phyloP scores from a whole-genome alignment of 92 coral and sea anemone genomes.

The Isaurus tuberculatus region DNA sequence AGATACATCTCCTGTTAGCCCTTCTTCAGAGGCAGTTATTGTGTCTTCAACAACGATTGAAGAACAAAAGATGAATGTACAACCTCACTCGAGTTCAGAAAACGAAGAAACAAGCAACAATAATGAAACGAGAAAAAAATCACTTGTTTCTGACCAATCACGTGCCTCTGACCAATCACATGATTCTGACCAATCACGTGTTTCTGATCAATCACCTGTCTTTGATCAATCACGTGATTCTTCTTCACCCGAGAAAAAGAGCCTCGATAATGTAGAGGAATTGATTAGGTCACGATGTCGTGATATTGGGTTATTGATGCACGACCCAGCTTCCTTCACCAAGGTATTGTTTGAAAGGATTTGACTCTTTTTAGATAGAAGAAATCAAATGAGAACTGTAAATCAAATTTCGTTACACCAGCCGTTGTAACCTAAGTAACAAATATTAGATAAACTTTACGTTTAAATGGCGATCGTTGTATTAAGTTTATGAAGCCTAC shows the following conservation, averaged over 20 bases:
- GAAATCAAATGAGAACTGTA: too few relatives aligned
- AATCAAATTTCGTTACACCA: too few relatives aligned
- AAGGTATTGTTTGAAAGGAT: background rate
- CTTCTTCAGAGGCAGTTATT: background rate
- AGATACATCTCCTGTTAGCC: background rate
- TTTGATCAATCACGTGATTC: background rate
- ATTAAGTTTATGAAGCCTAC: too few relatives aligned
- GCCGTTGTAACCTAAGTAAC: too few relatives aligned
- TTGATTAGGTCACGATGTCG: conserved; percentile 12
- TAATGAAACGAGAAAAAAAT: background rate
- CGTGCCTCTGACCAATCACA: background rate
- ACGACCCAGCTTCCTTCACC: conserved; percentile 20
- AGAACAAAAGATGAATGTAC: background rate
- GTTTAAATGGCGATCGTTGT: too few relatives aligned
- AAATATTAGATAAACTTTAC: too few relatives aligned
- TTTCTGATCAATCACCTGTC: background rate
- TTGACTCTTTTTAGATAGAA: too few relatives aligned
- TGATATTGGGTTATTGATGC: conserved; percentile 35
- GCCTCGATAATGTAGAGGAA: conserved; percentile 11
- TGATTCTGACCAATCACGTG: background rate
- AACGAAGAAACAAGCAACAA: background rate
- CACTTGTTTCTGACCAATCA: background rate
- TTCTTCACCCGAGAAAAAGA: background rate
- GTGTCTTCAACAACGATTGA: conserved; percentile 31
- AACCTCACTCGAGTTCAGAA: background rate